Evolutionary conservation across 2,888 invertebrate species (phyloP), one percentile per base, ranked within the genome.

Genomic region (Rotaria socialis): DNA sequence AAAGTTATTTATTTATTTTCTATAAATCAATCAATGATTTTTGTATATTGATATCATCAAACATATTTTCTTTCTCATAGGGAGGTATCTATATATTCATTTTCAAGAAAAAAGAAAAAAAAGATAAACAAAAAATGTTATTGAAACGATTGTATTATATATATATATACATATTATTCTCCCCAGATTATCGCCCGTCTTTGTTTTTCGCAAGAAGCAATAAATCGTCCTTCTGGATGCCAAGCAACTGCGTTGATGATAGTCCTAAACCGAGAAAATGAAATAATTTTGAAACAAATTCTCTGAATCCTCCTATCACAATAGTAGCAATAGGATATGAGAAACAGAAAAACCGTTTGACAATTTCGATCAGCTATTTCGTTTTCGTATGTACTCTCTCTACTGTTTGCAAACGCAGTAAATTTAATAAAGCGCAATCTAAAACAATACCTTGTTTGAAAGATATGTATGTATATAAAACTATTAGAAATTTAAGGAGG

Each of bases 161-260:
- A 35, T 35, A 35, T 35, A 35, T 35, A 35, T 35, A 35, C 35
- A 35, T 35, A 67, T 67, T 67, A 67, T 22, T 50, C 80, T n/a
- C 50, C 86, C 86, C 86, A 86, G 43, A 86, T 24, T 52, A 86
- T 55, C 19, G 86, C 85, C 58, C 74, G 67, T 85, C 85, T 85
- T 41, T 86, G 85, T 24, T 85, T 27, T 22, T 86, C 86, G 80
- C 85, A 85, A 27, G 86, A 41, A 27, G 47, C 74, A 47, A 86
- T 67, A 50, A 74, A 56, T 52, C 50, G 41, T 19, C 86, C 86
- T 50, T 86, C 85, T 10, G 86, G 86, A 85, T 86, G 86, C 86
- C 86, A 86, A 22, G 85, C 85, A 19, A 86, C 56, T 8, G 86
- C 85, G 47, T 74, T 74, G 41, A 86, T 41, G 22, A 85, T 85